These are phyloP conservation scores for Tupaia chinensis DNA, from an alignment of 2,113 vertebrate species.

Conservation along the genomic window DNA sequence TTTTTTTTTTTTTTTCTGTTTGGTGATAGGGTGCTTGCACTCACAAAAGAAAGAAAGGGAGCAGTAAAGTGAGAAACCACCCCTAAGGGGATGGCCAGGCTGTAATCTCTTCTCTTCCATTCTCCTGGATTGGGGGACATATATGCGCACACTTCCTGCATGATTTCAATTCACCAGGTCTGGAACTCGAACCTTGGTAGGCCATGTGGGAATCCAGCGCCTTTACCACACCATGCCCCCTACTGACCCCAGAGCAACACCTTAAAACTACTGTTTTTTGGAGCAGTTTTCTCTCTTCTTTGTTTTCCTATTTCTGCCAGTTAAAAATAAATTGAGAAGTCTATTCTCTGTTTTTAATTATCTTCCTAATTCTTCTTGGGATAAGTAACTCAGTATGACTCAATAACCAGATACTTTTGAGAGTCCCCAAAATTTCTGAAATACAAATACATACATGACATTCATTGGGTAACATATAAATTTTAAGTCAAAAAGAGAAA, in stretches of 20 bases:
- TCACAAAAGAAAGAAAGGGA: no score
- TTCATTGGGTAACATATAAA: neutral
- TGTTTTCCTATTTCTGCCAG: neutral
- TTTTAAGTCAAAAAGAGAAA: conserved; percentile 42
- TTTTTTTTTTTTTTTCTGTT: neutral
- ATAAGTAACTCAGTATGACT: neutral
- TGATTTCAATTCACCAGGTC: no score
- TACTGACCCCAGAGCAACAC: no score
- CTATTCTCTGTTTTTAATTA: neutral
- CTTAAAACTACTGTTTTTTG: neutral
- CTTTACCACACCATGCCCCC: no score
- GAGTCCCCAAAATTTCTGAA: neutral
- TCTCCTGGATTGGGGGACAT: no score
- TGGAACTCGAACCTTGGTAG: no score
- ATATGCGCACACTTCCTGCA: no score
- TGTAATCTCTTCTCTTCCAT: no score
- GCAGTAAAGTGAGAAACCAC: no score
- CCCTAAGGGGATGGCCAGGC: no score
- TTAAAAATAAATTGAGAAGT: neutral
- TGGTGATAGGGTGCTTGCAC: no score
- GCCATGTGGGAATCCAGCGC: no score
- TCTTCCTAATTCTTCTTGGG: neutral
- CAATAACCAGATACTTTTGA: conserved; percentile 31
- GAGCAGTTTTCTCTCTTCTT: neutral
- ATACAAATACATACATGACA: neutral